These are phyloP conservation scores for Malacoctenus gilli DNA, from an alignment of 2,797 vertebrate genomes.

Conservation along the genomic window DNA sequence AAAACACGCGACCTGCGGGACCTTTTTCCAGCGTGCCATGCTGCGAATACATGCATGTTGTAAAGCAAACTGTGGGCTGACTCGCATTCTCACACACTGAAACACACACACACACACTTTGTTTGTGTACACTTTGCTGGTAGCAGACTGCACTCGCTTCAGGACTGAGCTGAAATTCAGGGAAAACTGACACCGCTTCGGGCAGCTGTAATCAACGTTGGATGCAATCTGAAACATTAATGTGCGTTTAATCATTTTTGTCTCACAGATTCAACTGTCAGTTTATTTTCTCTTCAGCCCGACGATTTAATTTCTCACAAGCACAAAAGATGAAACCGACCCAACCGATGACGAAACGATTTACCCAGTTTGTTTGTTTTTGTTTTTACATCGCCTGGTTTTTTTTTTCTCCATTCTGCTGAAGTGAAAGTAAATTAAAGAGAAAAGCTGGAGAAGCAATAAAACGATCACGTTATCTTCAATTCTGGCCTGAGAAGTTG, in stretches of 20 bases:
- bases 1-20: constrained; percentile 43
- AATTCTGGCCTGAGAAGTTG: too few relatives aligned
- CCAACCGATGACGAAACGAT: constrained; percentile 5
- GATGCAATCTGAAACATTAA: constrained; percentile 45
- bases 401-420: constrained; percentile 22
- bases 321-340: constrained; percentile 27
- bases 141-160: constrained; percentile 41
- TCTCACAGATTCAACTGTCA: constrained; percentile 5
- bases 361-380: background rate
- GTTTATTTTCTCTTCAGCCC: constrained; percentile 34
- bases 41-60: constrained; percentile 25
- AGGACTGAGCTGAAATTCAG: constrained; percentile 64
- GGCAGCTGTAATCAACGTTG: constrained; percentile 42
- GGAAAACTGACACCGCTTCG: constrained; percentile 57
- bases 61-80: constrained; percentile 26
- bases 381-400: constrained; percentile 2
- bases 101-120: constrained; percentile 3
- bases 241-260: constrained; percentile 11
- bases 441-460: background rate
- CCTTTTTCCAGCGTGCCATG: constrained; percentile 56
- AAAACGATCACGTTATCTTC: too few relatives aligned
- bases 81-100: constrained; percentile 16
- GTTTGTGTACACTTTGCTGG: constrained; percentile 17
- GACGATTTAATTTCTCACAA: constrained; percentile 17
- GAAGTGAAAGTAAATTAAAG: background rate